Evolutionary conservation across 2,888 invertebrate species (phyloP), one percentile per base, ranked within the genome.

Genomic region (Drosophila cyrtoloma): DNA sequence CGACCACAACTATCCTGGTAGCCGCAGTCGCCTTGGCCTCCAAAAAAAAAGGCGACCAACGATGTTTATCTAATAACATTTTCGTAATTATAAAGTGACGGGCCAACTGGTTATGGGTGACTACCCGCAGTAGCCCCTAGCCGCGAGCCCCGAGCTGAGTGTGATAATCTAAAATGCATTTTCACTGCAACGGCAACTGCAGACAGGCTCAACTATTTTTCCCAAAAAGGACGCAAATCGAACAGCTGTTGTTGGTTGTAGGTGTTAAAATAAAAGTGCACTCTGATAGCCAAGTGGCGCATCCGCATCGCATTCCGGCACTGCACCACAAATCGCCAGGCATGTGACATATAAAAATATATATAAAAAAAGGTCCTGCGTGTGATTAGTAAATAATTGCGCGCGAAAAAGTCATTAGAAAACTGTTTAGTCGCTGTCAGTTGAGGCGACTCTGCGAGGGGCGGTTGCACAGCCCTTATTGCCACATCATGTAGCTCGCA

Each of bases 321-420:
- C 84, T 85, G 5, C 69, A 61, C 42, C n/a, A 19, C 22, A 58
- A 68, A 65, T 70, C 60, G 62, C 56, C 19, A 28, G 42, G 22
- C 32, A 56, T 66, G 66, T 39, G 59, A 47, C 67, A 77, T 42
- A n/a, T 47, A 44, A n/a, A 26, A 9, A 26, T 9, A 26, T 2
- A 22, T 5, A 16, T 9, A 47, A 1, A 22, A 9, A 30, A 52
- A 58, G 39, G 74, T 69, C 57, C 76, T 89, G 84, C 87, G 87
- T 84, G 74, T 88, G 79, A 90, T 86, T 87, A 88, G 82, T 81
- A 82, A 81, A 90, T 90, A 90, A 89, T 89, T 91, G 86, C 68
- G 76, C 78, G 75, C 78, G 75, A 83, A 83, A 90, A 84, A 77
- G 74, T 81, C 81, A 89, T 90, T 89, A 89, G 78, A 86, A 84